Evolutionary conservation across 2,888 invertebrate species (phyloP), one percentile per base, ranked within the genome.

Genomic region (Protodeltote pygarga): DNA sequence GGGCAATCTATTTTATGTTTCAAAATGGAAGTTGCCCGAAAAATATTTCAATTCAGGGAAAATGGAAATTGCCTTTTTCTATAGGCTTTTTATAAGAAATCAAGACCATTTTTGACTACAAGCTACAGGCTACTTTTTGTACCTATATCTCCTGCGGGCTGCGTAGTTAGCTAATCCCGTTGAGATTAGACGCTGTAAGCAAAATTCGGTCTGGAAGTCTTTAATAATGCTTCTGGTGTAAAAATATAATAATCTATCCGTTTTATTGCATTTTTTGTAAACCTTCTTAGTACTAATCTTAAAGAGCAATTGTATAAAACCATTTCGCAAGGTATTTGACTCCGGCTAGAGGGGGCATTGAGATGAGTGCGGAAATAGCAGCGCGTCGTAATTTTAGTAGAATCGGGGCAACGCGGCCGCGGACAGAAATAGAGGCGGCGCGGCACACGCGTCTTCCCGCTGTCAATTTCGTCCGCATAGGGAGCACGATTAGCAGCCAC

Each of bases 381-480:
- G 65, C 83, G 81, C 84, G 86, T 83, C 83, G 87, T 92, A 92
- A 91, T 91, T 92, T 92, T 89, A 91, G 89, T 92, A 83, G 82
- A 92, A 92, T 89, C 92, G 87, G 92, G 92, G 92, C 92, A 92
- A 92, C 88, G 77, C 89, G 88, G 89, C 83, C 91, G 84, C 86
- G 84, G 79, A 88, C 88, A 79, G 84, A 91, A 92, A 92, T 92
- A 92, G 90, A 80, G 83, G 59, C 79, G 85, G 77, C 85, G 78
- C 85, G 78, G 85, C 81, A 81, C 83, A 79, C 81, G 87, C 85
- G 84, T 85, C 85, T 86, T 82, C 77, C 73, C 83, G 75, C 88
- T 85, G 89, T 83, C 88, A 90, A 92, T 89, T 89, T 88, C 85
- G 82, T 87, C 87, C 88, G 84, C 85, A 86, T 90, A 88, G 92